A percentile compares a stretch with the other conserved stretches of the same genome.
Conservation (phyloP, 2,888 invertebrate genomes). For the Boloria selene region DNA sequence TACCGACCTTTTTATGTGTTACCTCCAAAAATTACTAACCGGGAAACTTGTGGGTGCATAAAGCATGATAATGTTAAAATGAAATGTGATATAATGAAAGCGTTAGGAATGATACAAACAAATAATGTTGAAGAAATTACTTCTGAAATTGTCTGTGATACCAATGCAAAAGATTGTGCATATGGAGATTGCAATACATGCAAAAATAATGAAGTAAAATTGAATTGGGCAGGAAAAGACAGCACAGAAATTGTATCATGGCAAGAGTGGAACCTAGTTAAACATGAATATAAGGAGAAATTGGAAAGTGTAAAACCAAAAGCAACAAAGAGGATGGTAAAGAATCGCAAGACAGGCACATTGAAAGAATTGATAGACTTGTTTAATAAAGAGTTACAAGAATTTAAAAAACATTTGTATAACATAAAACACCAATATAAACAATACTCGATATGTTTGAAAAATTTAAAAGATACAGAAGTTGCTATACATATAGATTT, state of each 20-base stretch:
- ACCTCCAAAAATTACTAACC: conserved; percentile 25
- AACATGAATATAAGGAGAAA: neutral
- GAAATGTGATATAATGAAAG: conserved; percentile 7
- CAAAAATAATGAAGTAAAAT: neutral
- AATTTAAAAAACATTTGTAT: neutral
- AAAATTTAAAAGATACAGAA: conserved; percentile 6
- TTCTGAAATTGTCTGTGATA: neutral
- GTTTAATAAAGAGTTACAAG: neutral
- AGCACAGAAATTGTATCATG: neutral
- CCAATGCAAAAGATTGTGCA: neutral
- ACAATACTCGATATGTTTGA: neutral
- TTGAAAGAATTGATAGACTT: neutral
- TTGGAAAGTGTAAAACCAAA: neutral
- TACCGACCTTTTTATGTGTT: conserved; percentile 35
- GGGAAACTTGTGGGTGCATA: conserved; percentile 31
- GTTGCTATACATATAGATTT: conserved; percentile 12
- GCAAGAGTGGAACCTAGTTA: neutral
- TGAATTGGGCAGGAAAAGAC: neutral
- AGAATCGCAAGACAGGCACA: neutral
- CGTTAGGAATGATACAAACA: neutral
- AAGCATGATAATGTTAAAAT: conserved; percentile 23
- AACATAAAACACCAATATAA: conserved; percentile 7
- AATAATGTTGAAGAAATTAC: neutral
- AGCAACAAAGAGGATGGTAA: neutral
- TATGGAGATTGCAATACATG: neutral